A percentile compares a stretch with the other conserved stretches of the same genome.
Evolutionary conservation across 2,797 vertebrate genomes (phyloP).

Genomic region (Apogon talboti): DNA sequence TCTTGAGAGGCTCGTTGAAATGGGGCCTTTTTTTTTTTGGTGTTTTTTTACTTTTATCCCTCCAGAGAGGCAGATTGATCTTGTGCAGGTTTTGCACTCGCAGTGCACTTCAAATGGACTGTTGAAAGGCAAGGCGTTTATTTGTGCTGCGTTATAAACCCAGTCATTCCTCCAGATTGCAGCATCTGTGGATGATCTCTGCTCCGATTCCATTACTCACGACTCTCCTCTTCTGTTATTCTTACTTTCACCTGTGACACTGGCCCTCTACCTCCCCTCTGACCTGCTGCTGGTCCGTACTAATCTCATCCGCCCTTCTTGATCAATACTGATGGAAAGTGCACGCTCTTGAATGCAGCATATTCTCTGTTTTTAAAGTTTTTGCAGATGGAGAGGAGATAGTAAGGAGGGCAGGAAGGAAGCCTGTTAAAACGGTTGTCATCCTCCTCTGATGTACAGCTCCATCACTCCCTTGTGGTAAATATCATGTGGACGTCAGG

Average conservation of each 20-base stretch:
- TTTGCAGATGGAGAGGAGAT: slow-evolving; percentile 43
- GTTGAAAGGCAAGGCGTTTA: slow-evolving; percentile 69
- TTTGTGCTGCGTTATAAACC: slow-evolving; percentile 60
- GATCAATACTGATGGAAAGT: slow-evolving; percentile 51
- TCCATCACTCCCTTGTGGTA: slow-evolving; percentile 49
- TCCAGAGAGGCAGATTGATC: slow-evolving; percentile 67
- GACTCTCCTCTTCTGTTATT: slow-evolving; percentile 17
- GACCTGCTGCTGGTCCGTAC: slow-evolving; percentile 6
- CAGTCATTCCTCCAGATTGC: slow-evolving; percentile 59
- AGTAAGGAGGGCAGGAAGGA: slow-evolving; percentile 6
- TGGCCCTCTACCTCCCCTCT: slow-evolving; percentile 11
- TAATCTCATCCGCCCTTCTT: slow-evolving; percentile 19
- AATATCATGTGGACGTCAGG: slow-evolving; percentile 68
- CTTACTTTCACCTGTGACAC: slow-evolving; percentile 32
- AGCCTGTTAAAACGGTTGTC: slow-evolving; percentile 49
- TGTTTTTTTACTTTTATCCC: slow-evolving; percentile 61
- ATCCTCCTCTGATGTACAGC: slow-evolving; percentile 40
- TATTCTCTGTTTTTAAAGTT: slow-evolving; percentile 22
- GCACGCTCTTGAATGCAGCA: slow-evolving; percentile 15
- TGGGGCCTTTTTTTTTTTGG: slow-evolving; percentile 49
- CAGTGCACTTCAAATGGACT: slow-evolving; percentile 68
- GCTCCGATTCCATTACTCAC: not conserved
- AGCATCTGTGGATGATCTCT: slow-evolving; percentile 52
- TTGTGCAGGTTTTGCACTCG: slow-evolving; percentile 60
- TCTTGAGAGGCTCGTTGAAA: slow-evolving; percentile 73